Percentiles rank a stretch among this genome's conserved stretches.
These are phyloP conservation scores for Andrena haemorrhoa DNA, from an alignment of 2,888 invertebrate species.

Conservation along the genomic window DNA sequence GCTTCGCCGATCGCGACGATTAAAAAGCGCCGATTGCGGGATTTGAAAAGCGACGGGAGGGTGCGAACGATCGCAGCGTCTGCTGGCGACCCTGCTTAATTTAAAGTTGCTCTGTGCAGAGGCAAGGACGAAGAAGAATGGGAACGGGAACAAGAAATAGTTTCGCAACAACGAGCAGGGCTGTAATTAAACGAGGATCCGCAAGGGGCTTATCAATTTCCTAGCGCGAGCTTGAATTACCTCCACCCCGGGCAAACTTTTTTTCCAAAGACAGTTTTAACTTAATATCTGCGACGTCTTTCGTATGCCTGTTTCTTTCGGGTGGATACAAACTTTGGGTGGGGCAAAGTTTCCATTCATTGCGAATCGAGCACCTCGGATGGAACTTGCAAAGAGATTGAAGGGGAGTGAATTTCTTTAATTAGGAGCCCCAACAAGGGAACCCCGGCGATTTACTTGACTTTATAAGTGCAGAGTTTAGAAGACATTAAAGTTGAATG, in stretches of 20 bases:
- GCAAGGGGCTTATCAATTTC: constrained; percentile 52
- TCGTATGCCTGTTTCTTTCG: not conserved
- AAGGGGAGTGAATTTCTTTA: not conserved
- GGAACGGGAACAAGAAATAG: constrained; percentile 20
- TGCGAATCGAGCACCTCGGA: not conserved
- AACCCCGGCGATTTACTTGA: too few species aligned
- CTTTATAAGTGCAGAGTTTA: too few species aligned
- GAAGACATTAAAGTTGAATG: too few species aligned
- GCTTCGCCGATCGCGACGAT: not conserved
- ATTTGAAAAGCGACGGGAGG: not conserved
- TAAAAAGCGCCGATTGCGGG: not conserved
- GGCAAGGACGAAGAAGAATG: constrained; percentile 13
- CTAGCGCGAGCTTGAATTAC: constrained; percentile 22
- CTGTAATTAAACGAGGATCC: constrained; percentile 56
- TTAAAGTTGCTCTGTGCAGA: constrained; percentile 53
- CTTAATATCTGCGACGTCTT: constrained; percentile 28
- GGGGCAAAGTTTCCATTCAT: not conserved
- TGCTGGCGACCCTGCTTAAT: constrained; percentile 55
- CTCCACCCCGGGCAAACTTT: constrained; percentile 8
- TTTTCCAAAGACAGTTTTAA: constrained; percentile 15
- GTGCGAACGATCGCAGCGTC: constrained; percentile 6
- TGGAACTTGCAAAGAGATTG: not conserved
- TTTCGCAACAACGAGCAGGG: constrained; percentile 43
- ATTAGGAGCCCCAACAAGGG: not conserved
- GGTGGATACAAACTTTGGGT: too few species aligned